Evolutionary conservation across 2,113 vertebrate species (phyloP), one percentile per base, ranked within the genome.

Genomic region (Ciconia boyciana): DNA sequence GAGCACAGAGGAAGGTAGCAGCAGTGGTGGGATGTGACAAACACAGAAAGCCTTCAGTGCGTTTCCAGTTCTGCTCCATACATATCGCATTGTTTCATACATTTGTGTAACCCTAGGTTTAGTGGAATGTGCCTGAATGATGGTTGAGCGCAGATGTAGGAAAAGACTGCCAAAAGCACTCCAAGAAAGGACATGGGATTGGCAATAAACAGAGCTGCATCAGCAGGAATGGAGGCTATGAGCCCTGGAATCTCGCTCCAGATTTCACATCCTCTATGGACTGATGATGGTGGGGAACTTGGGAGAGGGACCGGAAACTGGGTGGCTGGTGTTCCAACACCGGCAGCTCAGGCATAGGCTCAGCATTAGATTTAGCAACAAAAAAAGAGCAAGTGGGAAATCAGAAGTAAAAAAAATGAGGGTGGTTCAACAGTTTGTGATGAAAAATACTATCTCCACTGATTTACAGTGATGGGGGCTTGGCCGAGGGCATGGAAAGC

Each of bases 111-210:
- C 43, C 62, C 52, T 10, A 83, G 90, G 90, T 11, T 86, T 41
- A 79, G 18, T 51, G 96, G 92, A 91, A 96, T 94, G 94, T 25
- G 92, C 74, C 81, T 91, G 84, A 91, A 19, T 80, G 94, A 80
- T 28, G 90, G 87, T 12, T 91, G 84, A 93, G 84, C 77, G 25
- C 94, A 96, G 94, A 94, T 95, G 94, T 66, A 80, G 77, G 77
- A 60, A 65, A 31, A 91, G 54, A 41, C 54, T 95, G 90, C 96
- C 96, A 96, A 95, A 96, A 96, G 9, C 48, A 8, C 84, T 93
- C 92, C 96, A 76, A 87, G 94, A 95, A 94, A 95, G 94, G 96
- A 94, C 77, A 71, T 54, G 84, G 84, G 57, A 46, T 62, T 93
- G 94, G 84, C 90, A 95, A 52, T 26, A 64, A 94, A 93, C 3